phyloP scores from a whole-genome alignment of 2,888 invertebrate genomes.

The Lasioglossum figueresi region DNA sequence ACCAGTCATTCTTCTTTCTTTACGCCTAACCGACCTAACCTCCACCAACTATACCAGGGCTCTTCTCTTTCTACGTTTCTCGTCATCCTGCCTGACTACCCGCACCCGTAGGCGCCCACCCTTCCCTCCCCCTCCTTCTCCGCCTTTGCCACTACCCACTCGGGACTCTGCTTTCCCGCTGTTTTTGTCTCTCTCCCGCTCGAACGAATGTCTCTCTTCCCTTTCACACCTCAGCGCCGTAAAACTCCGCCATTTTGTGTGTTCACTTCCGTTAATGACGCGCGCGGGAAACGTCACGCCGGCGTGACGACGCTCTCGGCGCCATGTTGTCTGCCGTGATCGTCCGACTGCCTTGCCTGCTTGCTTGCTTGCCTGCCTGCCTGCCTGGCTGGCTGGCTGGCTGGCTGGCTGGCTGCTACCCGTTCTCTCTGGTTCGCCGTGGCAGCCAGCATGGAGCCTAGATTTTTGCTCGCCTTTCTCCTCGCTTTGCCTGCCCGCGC shows the following conservation, averaged over 20 bases:
- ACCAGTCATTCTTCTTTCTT: slow-evolving; percentile 79
- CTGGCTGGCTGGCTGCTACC: slow-evolving; percentile 32
- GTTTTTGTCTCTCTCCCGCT: slow-evolving; percentile 52
- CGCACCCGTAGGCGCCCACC: slow-evolving; percentile 60
- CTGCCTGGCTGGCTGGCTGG: neutral
- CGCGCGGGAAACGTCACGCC: slow-evolving; percentile 80
- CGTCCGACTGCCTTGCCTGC: slow-evolving; percentile 68
- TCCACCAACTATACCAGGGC: slow-evolving; percentile 51
- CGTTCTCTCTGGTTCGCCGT: slow-evolving; percentile 51
- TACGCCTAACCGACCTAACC: slow-evolving; percentile 74
- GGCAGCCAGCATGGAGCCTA: slow-evolving; percentile 60
- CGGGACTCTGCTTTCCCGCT: neutral
- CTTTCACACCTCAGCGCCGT: slow-evolving; percentile 79
- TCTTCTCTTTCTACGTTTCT: slow-evolving; percentile 67
- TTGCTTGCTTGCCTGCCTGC: neutral
- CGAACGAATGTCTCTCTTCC: slow-evolving; percentile 38
- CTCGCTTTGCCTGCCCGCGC: slow-evolving; percentile 18
- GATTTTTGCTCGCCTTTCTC: slow-evolving; percentile 71
- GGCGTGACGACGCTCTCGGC: slow-evolving; percentile 80
- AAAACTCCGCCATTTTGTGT: slow-evolving; percentile 82
- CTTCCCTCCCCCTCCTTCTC: slow-evolving; percentile 14
- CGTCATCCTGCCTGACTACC: slow-evolving; percentile 68
- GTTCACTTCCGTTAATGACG: slow-evolving; percentile 83
- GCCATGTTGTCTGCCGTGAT: slow-evolving; percentile 83
- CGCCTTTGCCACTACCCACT: slow-evolving; percentile 24